Conservation (phyloP, 2,888 invertebrate genomes). For the Leptopilina drosophilae region DNA sequence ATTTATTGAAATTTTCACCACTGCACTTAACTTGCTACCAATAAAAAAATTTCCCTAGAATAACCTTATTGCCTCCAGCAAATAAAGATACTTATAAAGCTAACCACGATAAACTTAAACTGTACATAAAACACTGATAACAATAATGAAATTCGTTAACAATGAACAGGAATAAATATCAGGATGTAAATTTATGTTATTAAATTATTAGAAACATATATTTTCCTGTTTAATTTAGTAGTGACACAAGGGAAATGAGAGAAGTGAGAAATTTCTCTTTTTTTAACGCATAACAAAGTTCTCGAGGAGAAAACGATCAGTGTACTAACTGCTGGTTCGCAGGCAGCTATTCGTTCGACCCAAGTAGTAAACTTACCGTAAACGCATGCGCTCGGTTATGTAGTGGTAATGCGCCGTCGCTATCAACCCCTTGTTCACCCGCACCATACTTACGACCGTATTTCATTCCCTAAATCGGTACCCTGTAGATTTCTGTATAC, state of each 20-base stretch:
- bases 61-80: background rate
- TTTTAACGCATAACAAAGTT: slow-evolving; percentile 58
- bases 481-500: slow-evolving; percentile 62
- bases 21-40: slow-evolving; percentile 46
- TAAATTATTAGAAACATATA: background rate
- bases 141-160: too few relatives aligned
- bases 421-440: slow-evolving; percentile 53
- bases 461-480: slow-evolving; percentile 74
- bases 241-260: too few relatives aligned
- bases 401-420: slow-evolving; percentile 68
- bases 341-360: slow-evolving; percentile 69
- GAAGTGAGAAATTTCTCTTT: too few relatives aligned
- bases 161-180: background rate
- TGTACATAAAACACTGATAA: background rate
- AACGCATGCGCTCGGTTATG: slow-evolving; percentile 70
- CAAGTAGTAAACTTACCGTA: slow-evolving; percentile 68
- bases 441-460: slow-evolving; percentile 59
- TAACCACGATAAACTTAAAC: background rate
- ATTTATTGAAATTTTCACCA: slow-evolving; percentile 66
- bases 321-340: slow-evolving; percentile 72
- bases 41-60: background rate
- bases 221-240: too few relatives aligned
- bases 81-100: background rate
- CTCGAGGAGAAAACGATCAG: slow-evolving; percentile 72
- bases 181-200: background rate